Conservation (phyloP, 2,113 vertebrate genomes). For the Gopherus evgoodei region DNA sequence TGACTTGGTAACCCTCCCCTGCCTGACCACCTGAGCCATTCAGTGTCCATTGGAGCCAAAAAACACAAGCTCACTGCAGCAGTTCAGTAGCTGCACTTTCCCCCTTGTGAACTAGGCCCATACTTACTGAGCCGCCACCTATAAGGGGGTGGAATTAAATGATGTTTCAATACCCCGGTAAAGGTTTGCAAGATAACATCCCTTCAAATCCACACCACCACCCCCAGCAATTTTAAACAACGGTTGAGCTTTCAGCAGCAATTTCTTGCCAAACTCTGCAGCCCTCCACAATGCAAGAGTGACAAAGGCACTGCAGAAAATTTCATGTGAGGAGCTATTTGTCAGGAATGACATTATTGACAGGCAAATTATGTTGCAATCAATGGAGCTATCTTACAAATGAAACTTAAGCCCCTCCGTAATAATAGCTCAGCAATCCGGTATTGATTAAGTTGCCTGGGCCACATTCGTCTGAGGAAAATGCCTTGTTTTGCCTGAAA, state of each 20-base stretch:
- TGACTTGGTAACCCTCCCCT: not conserved
- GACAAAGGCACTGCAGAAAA: not conserved
- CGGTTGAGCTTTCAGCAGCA: not conserved
- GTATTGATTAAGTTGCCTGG: not conserved
- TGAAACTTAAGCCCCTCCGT: not conserved
- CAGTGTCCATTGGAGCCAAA: not conserved
- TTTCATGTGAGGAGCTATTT: not conserved
- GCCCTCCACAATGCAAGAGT: not conserved
- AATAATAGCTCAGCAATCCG: not conserved
- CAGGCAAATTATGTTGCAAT: not conserved
- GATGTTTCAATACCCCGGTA: not conserved
- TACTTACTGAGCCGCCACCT: not conserved
- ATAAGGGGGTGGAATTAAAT: not conserved
- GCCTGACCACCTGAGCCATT: not conserved
- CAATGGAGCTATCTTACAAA: not conserved
- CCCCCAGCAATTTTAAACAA: not conserved
- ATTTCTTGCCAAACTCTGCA: not conserved
- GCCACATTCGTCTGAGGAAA: rapidly evolving
- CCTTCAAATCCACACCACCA: rapidly evolving
- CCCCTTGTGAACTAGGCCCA: not conserved
- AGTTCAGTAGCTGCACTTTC: not conserved
- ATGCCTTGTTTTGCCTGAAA: not conserved
- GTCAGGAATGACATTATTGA: not conserved
- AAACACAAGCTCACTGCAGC: not conserved
- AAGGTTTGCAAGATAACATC: not conserved